These are phyloP conservation scores for Aphelenchoides avenae DNA, from an alignment of 1,140 invertebrate genomes.

Conservation along the genomic window DNA sequence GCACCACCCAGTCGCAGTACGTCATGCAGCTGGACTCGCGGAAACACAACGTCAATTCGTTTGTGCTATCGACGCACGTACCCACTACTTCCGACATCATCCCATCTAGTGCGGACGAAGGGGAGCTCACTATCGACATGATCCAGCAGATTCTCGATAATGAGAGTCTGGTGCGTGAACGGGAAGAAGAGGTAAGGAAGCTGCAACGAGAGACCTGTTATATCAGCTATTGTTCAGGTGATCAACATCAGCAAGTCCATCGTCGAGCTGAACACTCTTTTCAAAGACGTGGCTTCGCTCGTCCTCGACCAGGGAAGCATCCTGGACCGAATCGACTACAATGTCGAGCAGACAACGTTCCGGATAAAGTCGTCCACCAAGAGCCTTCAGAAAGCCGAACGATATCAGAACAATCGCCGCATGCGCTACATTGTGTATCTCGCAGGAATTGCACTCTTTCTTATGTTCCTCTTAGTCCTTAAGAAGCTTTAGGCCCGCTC, in stretches of 20 bases:
- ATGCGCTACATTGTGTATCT: slow-evolving; percentile 62
- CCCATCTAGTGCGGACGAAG: slow-evolving; percentile 16
- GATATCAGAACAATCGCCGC: slow-evolving; percentile 63
- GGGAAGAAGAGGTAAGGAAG: slow-evolving; percentile 59
- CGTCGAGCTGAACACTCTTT: slow-evolving; percentile 42
- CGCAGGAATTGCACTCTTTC: slow-evolving; percentile 60
- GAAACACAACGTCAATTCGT: slow-evolving; percentile 35
- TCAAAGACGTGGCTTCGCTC: slow-evolving; percentile 61
- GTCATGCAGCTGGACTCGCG: slow-evolving; percentile 55
- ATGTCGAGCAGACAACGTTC: slow-evolving; percentile 61
- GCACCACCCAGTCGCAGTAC: slow-evolving; percentile 61
- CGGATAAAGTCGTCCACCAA: slow-evolving; percentile 61
- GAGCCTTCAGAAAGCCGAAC: slow-evolving; percentile 63
- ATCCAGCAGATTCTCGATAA: slow-evolving; percentile 62
- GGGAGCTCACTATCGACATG: slow-evolving; percentile 54
- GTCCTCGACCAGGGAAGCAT: slow-evolving; percentile 64
- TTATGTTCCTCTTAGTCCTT: slow-evolving; percentile 62
- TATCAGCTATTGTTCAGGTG: slow-evolving; percentile 18
- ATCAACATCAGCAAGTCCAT: slow-evolving; percentile 53
- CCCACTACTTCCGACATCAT: slow-evolving; percentile 21
- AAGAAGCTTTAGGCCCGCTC: slow-evolving; percentile 59
- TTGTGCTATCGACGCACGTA: slow-evolving; percentile 26
- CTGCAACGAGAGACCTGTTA: slow-evolving; percentile 7
- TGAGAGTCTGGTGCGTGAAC: slow-evolving; percentile 57
- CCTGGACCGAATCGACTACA: slow-evolving; percentile 64